phyloP scores from a whole-genome alignment of 2,113 vertebrate genomes.

The Archilochus colubris region DNA sequence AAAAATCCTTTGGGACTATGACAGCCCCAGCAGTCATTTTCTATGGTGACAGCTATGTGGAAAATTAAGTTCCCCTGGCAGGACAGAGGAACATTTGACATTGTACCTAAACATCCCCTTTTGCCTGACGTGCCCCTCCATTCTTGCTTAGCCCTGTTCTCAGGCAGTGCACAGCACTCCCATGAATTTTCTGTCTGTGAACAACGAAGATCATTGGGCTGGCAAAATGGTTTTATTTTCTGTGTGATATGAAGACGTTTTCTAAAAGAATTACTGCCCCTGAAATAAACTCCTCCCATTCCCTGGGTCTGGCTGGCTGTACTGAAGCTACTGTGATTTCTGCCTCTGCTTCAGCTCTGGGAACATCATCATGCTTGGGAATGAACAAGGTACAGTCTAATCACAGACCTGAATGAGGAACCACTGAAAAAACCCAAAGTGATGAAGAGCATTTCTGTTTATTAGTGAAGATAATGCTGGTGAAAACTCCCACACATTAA shows the following conservation, averaged over 20 bases:
- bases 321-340: not conserved
- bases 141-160: not conserved
- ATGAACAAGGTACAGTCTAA: rapidly evolving
- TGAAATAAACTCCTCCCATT: not conserved
- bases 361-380: not conserved
- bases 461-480: not conserved
- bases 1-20: too few species aligned
- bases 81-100: not conserved
- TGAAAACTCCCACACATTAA: rapidly evolving
- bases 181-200: not conserved
- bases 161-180: not conserved
- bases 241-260: not conserved
- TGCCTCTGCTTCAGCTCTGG: not conserved
- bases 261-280: not conserved
- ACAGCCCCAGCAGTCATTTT: not conserved
- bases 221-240: not conserved
- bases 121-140: not conserved
- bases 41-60: not conserved
- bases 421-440: not conserved
- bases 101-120: not conserved
- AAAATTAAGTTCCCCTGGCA: not conserved
- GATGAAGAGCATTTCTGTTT: not conserved
- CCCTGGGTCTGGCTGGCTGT: not conserved
- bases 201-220: not conserved
- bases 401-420: not conserved